A percentile compares a stretch with the other conserved stretches of the same genome.
Evolutionary conservation across 2,888 invertebrate species (phyloP).

Genomic region (Cenopis cana): DNA sequence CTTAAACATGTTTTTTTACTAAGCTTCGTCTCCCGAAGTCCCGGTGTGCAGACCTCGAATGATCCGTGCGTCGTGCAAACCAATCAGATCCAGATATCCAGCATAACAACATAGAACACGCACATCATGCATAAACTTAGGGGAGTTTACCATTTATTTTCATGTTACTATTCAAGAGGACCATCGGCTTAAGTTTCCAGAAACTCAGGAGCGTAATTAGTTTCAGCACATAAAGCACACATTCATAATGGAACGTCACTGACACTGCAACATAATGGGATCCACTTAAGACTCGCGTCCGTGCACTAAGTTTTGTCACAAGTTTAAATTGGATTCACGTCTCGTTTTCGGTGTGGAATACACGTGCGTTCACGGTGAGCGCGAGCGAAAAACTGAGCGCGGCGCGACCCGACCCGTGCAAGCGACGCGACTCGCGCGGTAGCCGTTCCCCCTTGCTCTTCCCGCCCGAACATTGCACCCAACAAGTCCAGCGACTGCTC

Average conservation of each 20-base stretch:
- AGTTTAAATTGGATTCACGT: slow-evolving; percentile 54
- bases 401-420: slow-evolving; percentile 51
- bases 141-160: slow-evolving; percentile 82
- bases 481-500: slow-evolving; percentile 69
- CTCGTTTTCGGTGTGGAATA: slow-evolving; percentile 5
- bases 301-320: slow-evolving; percentile 73
- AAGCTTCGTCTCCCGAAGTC: slow-evolving; percentile 55
- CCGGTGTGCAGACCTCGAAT: slow-evolving; percentile 47
- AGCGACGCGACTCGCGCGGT: slow-evolving; percentile 60
- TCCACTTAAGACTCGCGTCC: slow-evolving; percentile 63
- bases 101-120: slow-evolving; percentile 63
- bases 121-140: slow-evolving; percentile 71
- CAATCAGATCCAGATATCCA: slow-evolving; percentile 72
- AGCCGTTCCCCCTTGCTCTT: slow-evolving; percentile 57
- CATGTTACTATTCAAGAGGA: slow-evolving; percentile 83
- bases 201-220: slow-evolving; percentile 56
- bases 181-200: slow-evolving; percentile 75
- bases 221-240: slow-evolving; percentile 67
- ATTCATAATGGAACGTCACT: slow-evolving; percentile 71
- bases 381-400: slow-evolving; percentile 61
- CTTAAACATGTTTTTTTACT: slow-evolving; percentile 70
- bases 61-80: slow-evolving; percentile 76
- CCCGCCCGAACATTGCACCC: slow-evolving; percentile 64
- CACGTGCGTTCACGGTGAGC: slow-evolving; percentile 53
- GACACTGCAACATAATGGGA: slow-evolving; percentile 76